Evolutionary conservation across 2,888 invertebrate genomes (phyloP).

Genomic region (Anorthoa munda): DNA sequence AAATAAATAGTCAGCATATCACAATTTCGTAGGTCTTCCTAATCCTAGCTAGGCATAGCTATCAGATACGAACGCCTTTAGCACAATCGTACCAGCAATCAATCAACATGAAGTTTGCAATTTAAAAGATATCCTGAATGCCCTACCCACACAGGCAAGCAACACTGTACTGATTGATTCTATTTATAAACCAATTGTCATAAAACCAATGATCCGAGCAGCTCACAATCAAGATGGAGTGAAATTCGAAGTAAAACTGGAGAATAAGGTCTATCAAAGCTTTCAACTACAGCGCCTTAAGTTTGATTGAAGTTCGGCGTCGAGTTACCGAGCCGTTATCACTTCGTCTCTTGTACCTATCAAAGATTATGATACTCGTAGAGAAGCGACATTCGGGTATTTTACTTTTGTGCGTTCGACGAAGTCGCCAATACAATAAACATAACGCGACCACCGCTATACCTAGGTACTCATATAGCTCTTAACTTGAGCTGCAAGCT

Average conservation of each 20-base stretch:
- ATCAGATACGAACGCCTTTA: slow-evolving; percentile 5
- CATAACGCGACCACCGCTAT: too few species aligned
- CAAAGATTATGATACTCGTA: slow-evolving; percentile 12
- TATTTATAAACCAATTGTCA: slow-evolving; percentile 40
- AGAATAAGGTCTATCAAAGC: slow-evolving; percentile 62
- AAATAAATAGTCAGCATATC: too few species aligned
- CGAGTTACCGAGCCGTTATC: slow-evolving; percentile 52
- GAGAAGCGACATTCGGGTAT: neutral
- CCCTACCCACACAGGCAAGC: neutral
- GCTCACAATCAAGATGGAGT: slow-evolving; percentile 60
- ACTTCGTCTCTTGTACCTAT: slow-evolving; percentile 31
- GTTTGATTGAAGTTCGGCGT: slow-evolving; percentile 71
- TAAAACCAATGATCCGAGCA: slow-evolving; percentile 44
- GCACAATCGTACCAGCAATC: neutral
- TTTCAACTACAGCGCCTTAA: slow-evolving; percentile 67
- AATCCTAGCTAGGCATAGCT: neutral
- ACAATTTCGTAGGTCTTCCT: too few species aligned
- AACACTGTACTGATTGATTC: slow-evolving; percentile 15
- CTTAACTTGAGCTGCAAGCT: neutral
- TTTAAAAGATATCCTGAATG: slow-evolving; percentile 7
- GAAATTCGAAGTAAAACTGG: slow-evolving; percentile 53
- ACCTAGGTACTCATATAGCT: neutral
- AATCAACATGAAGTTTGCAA: slow-evolving; percentile 29
- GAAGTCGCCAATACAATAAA: neutral
- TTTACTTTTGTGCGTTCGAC: too few species aligned